Conservation (phyloP, 2,888 invertebrate genomes). For the Erebia ligea region DNA sequence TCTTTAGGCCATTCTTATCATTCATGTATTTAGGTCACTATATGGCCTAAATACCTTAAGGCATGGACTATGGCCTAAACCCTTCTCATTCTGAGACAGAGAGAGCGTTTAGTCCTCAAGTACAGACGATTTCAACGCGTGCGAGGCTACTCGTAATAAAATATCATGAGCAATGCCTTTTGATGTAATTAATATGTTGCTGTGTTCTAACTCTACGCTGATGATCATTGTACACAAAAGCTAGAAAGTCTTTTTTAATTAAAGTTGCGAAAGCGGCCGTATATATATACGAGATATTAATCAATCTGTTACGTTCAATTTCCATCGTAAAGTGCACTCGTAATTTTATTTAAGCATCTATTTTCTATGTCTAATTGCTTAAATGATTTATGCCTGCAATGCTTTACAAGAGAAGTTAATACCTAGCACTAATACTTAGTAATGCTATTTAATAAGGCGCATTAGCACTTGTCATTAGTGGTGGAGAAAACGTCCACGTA, state of each 20-base stretch:
- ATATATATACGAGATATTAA: conserved; percentile 34
- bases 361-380: conserved; percentile 24
- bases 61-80: too few species aligned
- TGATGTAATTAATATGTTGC: not conserved
- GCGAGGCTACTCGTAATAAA: not conserved
- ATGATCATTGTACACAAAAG: conserved; percentile 11
- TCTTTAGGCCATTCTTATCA: too few species aligned
- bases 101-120: not conserved
- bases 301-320: conserved; percentile 32
- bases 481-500: too few species aligned
- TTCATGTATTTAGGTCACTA: too few species aligned
- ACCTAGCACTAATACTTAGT: not conserved
- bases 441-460: not conserved
- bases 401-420: not conserved
- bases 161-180: conserved; percentile 3
- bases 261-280: conserved; percentile 41
- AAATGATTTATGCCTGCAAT: conserved; percentile 21
- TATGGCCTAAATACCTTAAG: too few species aligned
- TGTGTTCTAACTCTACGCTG: not conserved
- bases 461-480: not conserved
- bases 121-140: not conserved
- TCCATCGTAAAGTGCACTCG: conserved; percentile 36
- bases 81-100: too few species aligned
- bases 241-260: conserved; percentile 42
- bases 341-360: conserved; percentile 31